Conservation (phyloP, 2,113 vertebrate genomes). For the Microtus pennsylvanicus region DNA sequence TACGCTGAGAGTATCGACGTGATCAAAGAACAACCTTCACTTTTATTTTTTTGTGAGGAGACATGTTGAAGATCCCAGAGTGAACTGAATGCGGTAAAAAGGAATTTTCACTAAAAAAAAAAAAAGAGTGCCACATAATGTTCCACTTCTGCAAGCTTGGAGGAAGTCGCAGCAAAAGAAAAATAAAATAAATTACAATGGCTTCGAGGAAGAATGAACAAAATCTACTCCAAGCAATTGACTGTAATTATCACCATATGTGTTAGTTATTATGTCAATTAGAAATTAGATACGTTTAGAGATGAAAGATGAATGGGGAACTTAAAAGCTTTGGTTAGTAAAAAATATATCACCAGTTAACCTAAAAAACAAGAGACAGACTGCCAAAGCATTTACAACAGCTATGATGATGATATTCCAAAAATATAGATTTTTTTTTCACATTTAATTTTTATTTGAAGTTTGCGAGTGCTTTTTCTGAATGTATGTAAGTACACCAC, state of each 20-base stretch:
- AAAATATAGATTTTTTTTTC: background rate
- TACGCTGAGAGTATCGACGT: background rate
- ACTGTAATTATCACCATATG: background rate
- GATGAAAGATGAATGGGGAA: background rate
- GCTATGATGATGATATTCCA: background rate
- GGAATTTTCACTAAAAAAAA: background rate
- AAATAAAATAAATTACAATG: background rate
- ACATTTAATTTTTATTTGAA: background rate
- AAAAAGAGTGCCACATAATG: background rate
- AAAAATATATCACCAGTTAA: slow-evolving; percentile 45
- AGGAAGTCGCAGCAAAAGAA: slow-evolving; percentile 1
- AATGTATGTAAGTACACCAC: too few relatives aligned
- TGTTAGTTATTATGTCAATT: background rate
- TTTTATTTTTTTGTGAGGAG: background rate
- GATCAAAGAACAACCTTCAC: background rate
- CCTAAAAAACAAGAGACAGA: background rate
- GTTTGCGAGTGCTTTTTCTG: background rate
- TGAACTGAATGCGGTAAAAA: background rate
- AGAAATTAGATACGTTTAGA: background rate
- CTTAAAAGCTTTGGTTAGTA: background rate
- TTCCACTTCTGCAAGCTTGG: background rate
- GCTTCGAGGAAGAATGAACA: background rate
- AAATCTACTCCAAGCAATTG: background rate
- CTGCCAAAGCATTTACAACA: slow-evolving; percentile 1
- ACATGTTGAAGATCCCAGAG: background rate